Conservation (phyloP, 2,797 vertebrate species). For the Oceanodroma leucorhoa region DNA sequence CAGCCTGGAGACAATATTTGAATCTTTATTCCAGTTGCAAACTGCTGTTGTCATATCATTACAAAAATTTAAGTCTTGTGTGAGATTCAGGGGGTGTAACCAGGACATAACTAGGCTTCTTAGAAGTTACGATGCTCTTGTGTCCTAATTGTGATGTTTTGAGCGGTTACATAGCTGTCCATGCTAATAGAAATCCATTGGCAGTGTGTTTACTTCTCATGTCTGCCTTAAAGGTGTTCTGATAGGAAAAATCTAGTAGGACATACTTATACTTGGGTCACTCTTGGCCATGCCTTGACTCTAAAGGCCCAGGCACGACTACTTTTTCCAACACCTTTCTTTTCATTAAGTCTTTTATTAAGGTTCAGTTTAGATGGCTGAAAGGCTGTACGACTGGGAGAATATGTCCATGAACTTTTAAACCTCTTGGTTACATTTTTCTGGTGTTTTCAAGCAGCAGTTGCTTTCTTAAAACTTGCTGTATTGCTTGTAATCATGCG, state of each 20-base stretch:
- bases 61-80: not conserved
- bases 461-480: not conserved
- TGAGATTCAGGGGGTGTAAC: not conserved
- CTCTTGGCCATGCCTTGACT: not conserved
- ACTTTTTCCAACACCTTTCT: not conserved
- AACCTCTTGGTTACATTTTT: not conserved
- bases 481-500: not conserved
- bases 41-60: not conserved
- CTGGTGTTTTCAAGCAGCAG: not conserved
- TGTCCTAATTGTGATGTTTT: not conserved
- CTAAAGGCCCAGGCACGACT: not conserved
- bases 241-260: not conserved
- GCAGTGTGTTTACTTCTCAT: not conserved
- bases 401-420: not conserved
- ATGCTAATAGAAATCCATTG: not conserved
- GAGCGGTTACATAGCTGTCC: not conserved
- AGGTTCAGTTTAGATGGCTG: not conserved
- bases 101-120: not conserved
- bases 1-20: not conserved
- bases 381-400: not conserved
- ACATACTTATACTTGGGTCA: not conserved
- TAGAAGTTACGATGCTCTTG: not conserved
- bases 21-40: not conserved
- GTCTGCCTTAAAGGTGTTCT: not conserved
- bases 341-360: not conserved